These are phyloP conservation scores for Calliopum simillimum DNA, from an alignment of 2,888 invertebrate species.

Conservation along the genomic window DNA sequence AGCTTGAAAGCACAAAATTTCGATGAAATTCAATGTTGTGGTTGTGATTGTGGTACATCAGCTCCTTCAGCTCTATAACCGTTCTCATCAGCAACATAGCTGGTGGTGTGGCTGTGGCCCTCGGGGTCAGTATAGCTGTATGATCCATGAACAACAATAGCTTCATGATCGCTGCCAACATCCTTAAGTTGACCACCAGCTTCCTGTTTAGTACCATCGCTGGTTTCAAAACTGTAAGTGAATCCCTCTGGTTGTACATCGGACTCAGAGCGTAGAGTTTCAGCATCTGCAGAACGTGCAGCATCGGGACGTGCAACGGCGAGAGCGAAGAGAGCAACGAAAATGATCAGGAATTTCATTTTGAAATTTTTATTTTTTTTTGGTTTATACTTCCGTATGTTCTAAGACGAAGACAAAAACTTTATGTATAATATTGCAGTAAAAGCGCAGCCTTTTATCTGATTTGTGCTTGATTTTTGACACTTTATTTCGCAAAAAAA, in stretches of 20 bases:
- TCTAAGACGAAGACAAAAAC: constrained; percentile 31
- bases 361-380: constrained; percentile 12
- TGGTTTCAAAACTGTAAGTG: constrained; percentile 70
- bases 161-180: constrained; percentile 68
- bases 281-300: no score
- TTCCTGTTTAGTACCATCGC: constrained; percentile 68
- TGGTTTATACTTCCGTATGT: constrained; percentile 27
- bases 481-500: no score
- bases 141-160: constrained; percentile 67
- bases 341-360: constrained; percentile 50
- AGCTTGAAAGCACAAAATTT: no score
- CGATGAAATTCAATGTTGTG: no score
- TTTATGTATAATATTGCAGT: constrained; percentile 10
- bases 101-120: constrained; percentile 71
- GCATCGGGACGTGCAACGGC: constrained; percentile 51
- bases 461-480: no score
- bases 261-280: constrained; percentile 58
- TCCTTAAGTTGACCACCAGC: constrained; percentile 69
- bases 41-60: no score
- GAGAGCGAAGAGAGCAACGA: constrained; percentile 53
- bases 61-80: constrained; percentile 60
- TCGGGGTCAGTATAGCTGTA: constrained; percentile 70
- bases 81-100: constrained; percentile 63
- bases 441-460: constrained; percentile 2
- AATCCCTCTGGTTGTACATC: constrained; percentile 73